phyloP scores from a whole-genome alignment of 1,140 invertebrate species.

The Pogonomyrmex barbatus region DNA sequence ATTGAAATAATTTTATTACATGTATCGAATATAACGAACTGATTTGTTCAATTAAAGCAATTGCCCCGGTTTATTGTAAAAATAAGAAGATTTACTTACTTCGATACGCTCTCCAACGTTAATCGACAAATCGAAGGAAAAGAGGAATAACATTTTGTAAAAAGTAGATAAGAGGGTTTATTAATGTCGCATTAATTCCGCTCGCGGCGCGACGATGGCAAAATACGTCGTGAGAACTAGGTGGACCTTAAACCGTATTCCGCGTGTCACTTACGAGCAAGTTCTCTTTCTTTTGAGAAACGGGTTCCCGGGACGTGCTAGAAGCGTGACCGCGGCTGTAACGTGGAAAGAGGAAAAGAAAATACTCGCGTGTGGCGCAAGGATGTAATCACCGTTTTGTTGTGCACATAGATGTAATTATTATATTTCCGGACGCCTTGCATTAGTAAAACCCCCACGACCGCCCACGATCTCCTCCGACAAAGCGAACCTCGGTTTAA shows the following conservation, averaged over 20 bases:
- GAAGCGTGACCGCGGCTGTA: slow-evolving; percentile 64
- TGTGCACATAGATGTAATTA: slow-evolving; percentile 14
- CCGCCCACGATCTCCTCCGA: background rate
- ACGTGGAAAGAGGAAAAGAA: slow-evolving; percentile 58
- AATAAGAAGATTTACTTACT: background rate
- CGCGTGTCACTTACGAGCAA: slow-evolving; percentile 57
- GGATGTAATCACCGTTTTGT: slow-evolving; percentile 36
- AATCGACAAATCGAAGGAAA: slow-evolving; percentile 12
- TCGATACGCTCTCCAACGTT: background rate
- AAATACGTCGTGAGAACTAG: slow-evolving; percentile 73
- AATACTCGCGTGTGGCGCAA: slow-evolving; percentile 13
- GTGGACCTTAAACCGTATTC: slow-evolving; percentile 64
- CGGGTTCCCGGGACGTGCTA: slow-evolving; percentile 68
- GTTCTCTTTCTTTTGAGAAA: slow-evolving; percentile 71
- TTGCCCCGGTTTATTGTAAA: background rate
- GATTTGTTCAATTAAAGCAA: background rate
- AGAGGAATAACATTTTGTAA: background rate
- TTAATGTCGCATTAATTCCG: slow-evolving; percentile 40
- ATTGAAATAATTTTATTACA: background rate
- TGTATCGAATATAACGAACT: background rate
- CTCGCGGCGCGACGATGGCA: slow-evolving; percentile 45
- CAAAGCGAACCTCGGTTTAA: background rate
- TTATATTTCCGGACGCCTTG: background rate
- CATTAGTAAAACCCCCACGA: slow-evolving; percentile 15
- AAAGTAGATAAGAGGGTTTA: slow-evolving; percentile 20